Conservation (phyloP, 2,113 vertebrate genomes). For the Dissostichus mawsoni region DNA sequence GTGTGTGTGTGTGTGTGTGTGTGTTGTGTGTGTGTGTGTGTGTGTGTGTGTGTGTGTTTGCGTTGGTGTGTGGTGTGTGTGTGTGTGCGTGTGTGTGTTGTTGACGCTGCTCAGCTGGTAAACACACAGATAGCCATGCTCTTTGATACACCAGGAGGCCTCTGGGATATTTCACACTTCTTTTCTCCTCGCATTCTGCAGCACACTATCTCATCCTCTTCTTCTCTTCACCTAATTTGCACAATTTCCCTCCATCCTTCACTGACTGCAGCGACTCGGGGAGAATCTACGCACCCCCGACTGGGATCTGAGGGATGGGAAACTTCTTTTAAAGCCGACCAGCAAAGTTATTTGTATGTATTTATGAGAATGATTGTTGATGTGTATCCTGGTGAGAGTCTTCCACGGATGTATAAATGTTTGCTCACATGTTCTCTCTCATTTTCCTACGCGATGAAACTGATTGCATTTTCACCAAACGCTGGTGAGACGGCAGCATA, state of each 20-base stretch:
- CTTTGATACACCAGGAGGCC: slow-evolving; percentile 67
- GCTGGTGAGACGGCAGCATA: slow-evolving; percentile 41
- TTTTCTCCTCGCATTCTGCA: slow-evolving; percentile 53
- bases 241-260: slow-evolving; percentile 64
- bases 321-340: slow-evolving; percentile 54
- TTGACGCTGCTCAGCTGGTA: slow-evolving; percentile 42
- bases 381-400: slow-evolving; percentile 10
- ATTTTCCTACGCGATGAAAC: slow-evolving; percentile 35
- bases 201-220: slow-evolving; percentile 46
- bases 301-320: slow-evolving; percentile 73
- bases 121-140: slow-evolving; percentile 57
- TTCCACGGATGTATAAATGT: slow-evolving; percentile 16
- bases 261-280: slow-evolving; percentile 49
- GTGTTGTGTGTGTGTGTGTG: background rate
- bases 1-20: background rate
- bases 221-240: slow-evolving; percentile 64
- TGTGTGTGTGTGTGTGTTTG: background rate
- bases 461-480: slow-evolving; percentile 57
- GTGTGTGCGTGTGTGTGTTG: slow-evolving; percentile 7
- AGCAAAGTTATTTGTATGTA: slow-evolving; percentile 53
- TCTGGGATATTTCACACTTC: slow-evolving; percentile 54
- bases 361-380: slow-evolving; percentile 26
- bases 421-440: slow-evolving; percentile 10
- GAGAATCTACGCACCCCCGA: slow-evolving; percentile 59
- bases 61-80: background rate